Percentiles rank a stretch among this genome's conserved stretches.
phyloP scores from a whole-genome alignment of 2,113 vertebrate species.

The Nannospalax galili region DNA sequence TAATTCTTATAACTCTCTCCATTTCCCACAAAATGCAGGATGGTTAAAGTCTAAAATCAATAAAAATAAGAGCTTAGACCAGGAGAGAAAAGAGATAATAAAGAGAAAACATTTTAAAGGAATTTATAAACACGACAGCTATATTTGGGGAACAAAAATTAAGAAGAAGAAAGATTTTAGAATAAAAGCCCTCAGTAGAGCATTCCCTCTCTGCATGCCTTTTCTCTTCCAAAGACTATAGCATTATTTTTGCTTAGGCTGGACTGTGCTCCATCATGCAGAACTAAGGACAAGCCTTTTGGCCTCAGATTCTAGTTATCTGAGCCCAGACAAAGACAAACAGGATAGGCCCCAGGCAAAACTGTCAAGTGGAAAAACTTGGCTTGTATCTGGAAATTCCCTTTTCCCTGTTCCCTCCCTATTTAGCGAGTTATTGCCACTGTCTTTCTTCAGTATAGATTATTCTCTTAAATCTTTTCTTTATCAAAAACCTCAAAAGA shows the following conservation, averaged over 20 bases:
- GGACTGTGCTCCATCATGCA: conserved; percentile 56
- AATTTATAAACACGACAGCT: conserved; percentile 31
- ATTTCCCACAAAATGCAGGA: conserved; percentile 69
- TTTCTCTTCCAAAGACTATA: background rate
- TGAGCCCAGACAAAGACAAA: conserved; percentile 64
- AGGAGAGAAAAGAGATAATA: conserved; percentile 34
- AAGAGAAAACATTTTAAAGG: conserved; percentile 57
- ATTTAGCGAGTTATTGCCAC: background rate
- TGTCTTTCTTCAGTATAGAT: background rate
- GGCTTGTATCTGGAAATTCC: conserved; percentile 47
- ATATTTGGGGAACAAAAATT: background rate
- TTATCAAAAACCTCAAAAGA: background rate
- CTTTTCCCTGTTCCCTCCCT: conserved; percentile 6
- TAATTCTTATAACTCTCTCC: conserved; percentile 59
- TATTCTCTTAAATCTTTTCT: background rate
- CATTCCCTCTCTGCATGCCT: background rate
- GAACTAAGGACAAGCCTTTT: conserved; percentile 65
- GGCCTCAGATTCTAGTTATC: conserved; percentile 64
- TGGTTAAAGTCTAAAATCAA: conserved; percentile 69
- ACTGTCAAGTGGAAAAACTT: conserved; percentile 74
- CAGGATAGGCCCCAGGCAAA: conserved; percentile 72
- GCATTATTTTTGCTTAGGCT: conserved; percentile 30
- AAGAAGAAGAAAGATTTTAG: conserved; percentile 17
- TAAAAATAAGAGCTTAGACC: conserved; percentile 67
- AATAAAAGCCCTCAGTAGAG: background rate